These are phyloP conservation scores for Xestia xanthographa DNA, from an alignment of 2,888 invertebrate species.

Conservation along the genomic window DNA sequence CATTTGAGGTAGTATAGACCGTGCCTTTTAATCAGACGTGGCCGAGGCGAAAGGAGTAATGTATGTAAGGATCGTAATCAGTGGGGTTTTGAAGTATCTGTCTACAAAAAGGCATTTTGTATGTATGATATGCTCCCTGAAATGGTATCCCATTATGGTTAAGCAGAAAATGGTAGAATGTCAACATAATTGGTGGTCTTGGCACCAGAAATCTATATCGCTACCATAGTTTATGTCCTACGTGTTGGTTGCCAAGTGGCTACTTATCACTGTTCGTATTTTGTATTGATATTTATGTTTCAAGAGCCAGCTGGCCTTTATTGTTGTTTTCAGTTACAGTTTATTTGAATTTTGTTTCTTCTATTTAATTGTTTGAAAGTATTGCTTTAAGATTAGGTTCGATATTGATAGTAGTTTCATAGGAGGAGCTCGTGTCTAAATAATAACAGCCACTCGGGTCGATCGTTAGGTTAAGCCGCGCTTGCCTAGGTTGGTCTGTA, in stretches of 20 bases:
- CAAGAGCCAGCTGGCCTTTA: constrained; percentile 43
- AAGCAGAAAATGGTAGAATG: constrained; percentile 25
- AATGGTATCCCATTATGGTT: constrained; percentile 14
- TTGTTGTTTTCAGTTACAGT: constrained; percentile 31
- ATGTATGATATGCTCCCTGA: neutral
- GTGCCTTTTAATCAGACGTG: neutral
- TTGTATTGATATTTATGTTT: constrained; percentile 59
- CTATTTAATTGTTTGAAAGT: neutral
- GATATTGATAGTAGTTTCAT: neutral
- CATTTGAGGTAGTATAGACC: too few relatives aligned
- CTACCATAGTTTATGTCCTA: constrained; percentile 39
- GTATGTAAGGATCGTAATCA: neutral
- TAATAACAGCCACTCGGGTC: too few relatives aligned
- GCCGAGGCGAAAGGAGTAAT: neutral
- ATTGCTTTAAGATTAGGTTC: neutral
- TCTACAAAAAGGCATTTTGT: neutral
- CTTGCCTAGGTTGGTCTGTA: too few relatives aligned
- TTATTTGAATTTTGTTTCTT: constrained; percentile 9
- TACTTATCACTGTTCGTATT: constrained; percentile 55
- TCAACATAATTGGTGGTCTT: constrained; percentile 48
- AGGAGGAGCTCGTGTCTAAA: too few relatives aligned
- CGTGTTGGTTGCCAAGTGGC: constrained; percentile 50
- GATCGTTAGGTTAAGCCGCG: too few relatives aligned
- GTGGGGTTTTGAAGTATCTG: neutral
- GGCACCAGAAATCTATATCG: constrained; percentile 59